Percentiles rank a stretch among this genome's conserved stretches.
Conservation (phyloP, 2,797 vertebrate species). For the Sebastes iracundus region DNA sequence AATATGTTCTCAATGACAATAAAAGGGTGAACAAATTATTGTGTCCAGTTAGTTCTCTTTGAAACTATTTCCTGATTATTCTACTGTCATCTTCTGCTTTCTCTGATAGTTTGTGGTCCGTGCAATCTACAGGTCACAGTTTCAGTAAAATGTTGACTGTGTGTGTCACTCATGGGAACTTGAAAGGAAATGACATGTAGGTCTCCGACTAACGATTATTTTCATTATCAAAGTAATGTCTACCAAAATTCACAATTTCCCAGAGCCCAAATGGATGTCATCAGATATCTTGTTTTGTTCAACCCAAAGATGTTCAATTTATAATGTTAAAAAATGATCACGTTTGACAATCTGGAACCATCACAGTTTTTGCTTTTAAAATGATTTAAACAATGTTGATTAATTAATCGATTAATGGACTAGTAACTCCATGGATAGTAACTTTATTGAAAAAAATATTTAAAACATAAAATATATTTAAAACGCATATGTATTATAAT, state of each 20-base stretch:
- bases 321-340: not conserved
- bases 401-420: not conserved
- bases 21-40: constrained; percentile 40
- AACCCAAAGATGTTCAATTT: not conserved
- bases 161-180: not conserved
- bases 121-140: not conserved
- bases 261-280: not conserved
- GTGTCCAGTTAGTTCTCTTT: not conserved
- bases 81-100: not conserved
- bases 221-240: not conserved
- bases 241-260: not conserved
- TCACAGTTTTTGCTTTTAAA: not conserved
- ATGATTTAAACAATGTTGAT: not conserved
- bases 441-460: no score
- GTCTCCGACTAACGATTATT: not conserved
- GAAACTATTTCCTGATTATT: not conserved
- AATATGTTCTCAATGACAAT: constrained; percentile 34
- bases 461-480: no score
- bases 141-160: not conserved
- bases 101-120: not conserved
- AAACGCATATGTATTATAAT: not conserved
- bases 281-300: not conserved
- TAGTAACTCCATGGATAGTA: no score
- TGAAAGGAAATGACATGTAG: not conserved
- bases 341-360: not conserved